Evolutionary conservation across 2,888 invertebrate genomes (phyloP), one percentile per base, ranked within the genome.

Genomic region (Shargacucullia verbasci): DNA sequence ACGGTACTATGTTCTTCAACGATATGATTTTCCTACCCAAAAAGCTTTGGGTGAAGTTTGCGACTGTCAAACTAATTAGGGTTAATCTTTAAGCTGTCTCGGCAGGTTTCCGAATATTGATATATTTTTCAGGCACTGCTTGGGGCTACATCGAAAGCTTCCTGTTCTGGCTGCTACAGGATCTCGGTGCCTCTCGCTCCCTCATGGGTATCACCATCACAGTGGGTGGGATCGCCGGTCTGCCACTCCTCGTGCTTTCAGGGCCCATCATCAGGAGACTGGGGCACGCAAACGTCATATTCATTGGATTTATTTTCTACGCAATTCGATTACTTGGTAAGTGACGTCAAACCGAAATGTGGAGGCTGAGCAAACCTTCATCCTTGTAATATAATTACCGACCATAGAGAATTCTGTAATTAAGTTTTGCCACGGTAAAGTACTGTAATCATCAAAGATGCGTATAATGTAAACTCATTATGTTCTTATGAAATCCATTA

Each of bases 121-220:
- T 47, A n/a, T 14, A 39, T 14, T 47, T 89, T 86, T 9, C 86
- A 97, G 97, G 97, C 31, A 96, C 96, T 15, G 96, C 96, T n/a
- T 97, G 97, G 97, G 97, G 97, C 34, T 97, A 96, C 88, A 96
- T 97, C 72, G 97, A 97, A 87, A 97, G 96, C 73, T 97, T 97
- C 90, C 92, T 97, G 27, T 97, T 97, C 87, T 97, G 97, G 96
- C 91, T 97, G 60, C 94, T 97, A 29, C 96, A 97, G 84, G 97
- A 97, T 85, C 89, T 97, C 63, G 97, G 97, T 4, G 97, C 96
- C 0, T 96, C 96, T 0, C 95, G 96, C 45, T 96, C 96, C 0
- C 91, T 97, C 53, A 97, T 97, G 97, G 97, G 97, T 11, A 95
- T 97, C 70, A 97, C 97, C 0, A 96, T 97, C 75, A 97, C 97